phyloP scores from a whole-genome alignment of 2,888 invertebrate genomes.

The Eristalinus aeneus region DNA sequence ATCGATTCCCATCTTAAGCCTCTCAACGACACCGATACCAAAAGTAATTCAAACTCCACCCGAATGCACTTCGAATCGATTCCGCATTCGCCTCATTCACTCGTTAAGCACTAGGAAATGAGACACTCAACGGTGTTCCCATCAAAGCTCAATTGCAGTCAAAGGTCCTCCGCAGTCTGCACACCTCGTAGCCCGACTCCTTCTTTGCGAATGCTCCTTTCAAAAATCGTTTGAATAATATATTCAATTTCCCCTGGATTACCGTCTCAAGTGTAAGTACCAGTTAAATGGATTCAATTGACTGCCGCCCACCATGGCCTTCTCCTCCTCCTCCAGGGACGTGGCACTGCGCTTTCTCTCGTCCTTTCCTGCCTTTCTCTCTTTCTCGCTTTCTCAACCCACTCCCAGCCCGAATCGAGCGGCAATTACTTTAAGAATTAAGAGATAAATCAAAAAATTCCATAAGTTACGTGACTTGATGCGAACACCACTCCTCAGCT shows the following conservation, averaged over 20 bases:
- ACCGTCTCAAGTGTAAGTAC: slow-evolving; percentile 56
- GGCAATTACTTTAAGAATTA: slow-evolving; percentile 48
- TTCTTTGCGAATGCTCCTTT: neutral
- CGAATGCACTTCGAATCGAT: neutral
- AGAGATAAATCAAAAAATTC: slow-evolving; percentile 54
- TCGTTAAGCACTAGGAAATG: neutral
- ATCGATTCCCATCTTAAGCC: neutral
- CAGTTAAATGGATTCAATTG: slow-evolving; percentile 58
- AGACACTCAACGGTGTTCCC: neutral
- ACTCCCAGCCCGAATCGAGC: slow-evolving; percentile 27
- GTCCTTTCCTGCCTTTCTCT: too few species aligned
- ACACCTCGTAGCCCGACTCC: neutral
- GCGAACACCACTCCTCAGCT: neutral
- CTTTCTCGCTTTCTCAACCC: neutral
- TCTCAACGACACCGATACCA: neutral
- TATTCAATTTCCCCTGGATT: slow-evolving; percentile 53
- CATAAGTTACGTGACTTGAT: slow-evolving; percentile 60
- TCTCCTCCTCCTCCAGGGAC: neutral
- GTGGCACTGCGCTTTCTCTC: neutral
- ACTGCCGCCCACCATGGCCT: slow-evolving; percentile 8
- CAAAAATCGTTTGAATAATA: slow-evolving; percentile 49
- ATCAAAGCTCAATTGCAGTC: neutral
- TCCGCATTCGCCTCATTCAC: neutral
- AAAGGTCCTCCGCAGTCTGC: neutral
- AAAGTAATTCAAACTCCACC: neutral